Conservation (phyloP, 23 tunicate genomes). For the Halocynthia aurantium region DNA sequence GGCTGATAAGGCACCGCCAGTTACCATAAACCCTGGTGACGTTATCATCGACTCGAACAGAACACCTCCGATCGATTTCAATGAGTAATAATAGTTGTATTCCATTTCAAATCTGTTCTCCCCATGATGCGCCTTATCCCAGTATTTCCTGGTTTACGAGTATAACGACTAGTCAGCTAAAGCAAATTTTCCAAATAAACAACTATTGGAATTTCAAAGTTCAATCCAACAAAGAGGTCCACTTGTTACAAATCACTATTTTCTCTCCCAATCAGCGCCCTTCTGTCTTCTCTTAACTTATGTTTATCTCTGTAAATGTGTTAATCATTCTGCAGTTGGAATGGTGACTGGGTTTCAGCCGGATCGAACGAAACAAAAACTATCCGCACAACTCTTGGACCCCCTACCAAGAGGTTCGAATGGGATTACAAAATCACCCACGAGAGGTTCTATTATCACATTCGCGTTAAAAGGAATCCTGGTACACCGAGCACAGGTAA, state of each 20-base stretch:
- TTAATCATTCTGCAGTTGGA: conserved; percentile 7
- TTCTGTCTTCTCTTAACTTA: no score
- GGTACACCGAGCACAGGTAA: conserved; percentile 22
- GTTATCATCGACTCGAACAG: conserved; percentile 31
- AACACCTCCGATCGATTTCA: conserved; percentile 31
- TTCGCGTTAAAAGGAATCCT: conserved; percentile 49
- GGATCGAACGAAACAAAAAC: background rate
- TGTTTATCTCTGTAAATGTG: no score
- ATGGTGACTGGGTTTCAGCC: conserved; percentile 2
- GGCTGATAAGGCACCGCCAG: conserved; percentile 45
- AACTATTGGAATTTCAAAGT: no score
- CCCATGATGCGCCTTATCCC: no score
- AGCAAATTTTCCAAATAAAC: no score
- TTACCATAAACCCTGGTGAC: conserved; percentile 39
- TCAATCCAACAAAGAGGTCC: no score
- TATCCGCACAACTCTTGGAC: conserved; percentile 30
- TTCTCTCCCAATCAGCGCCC: no score
- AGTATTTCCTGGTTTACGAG: no score
- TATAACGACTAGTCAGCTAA: background rate
- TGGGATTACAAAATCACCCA: conserved; percentile 75
- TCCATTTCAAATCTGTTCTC: no score
- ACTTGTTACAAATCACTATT: no score
- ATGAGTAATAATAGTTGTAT: conserved; percentile 18
- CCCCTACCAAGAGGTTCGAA: conserved; percentile 49
- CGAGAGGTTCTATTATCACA: conserved; percentile 67